phyloP scores from a whole-genome alignment of 30 jellyfish, hydroid and myxozoan genomes.

The Turritopsis rubra region DNA sequence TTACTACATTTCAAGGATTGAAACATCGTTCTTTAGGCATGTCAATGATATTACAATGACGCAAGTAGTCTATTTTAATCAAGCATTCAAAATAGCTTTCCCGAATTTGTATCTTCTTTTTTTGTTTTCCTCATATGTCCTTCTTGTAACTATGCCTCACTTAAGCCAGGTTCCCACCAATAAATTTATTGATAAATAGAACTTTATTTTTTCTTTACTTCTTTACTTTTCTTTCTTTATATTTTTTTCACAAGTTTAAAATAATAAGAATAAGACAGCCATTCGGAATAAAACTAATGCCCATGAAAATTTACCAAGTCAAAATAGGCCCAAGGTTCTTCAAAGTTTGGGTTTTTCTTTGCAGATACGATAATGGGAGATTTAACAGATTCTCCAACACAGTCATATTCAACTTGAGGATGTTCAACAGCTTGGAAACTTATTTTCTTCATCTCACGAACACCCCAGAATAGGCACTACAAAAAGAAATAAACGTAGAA shows the following conservation, averaged over 20 bases:
- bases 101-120: no score
- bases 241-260: no score
- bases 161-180: no score
- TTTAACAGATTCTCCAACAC: constrained; percentile 35
- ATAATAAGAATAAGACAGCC: no score
- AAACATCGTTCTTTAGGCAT: not conserved
- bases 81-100: no score
- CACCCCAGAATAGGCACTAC: constrained; percentile 52
- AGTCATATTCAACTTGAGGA: constrained; percentile 49
- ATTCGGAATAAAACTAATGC: not conserved
- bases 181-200: no score
- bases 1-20: not conserved
- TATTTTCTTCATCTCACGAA: constrained; percentile 35
- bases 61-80: no score
- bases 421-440: constrained; percentile 30
- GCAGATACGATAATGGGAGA: constrained; percentile 40
- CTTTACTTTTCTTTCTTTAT: no score
- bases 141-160: no score
- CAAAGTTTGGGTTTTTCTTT: constrained; percentile 44
- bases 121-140: no score
- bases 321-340: constrained; percentile 37
- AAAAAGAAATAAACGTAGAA: not conserved
- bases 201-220: no score
- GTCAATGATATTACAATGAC: no score
- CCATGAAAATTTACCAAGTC: constrained; percentile 21